These are phyloP conservation scores for Cuniculus paca DNA, from an alignment of 2,797 vertebrate species.

Conservation along the genomic window DNA sequence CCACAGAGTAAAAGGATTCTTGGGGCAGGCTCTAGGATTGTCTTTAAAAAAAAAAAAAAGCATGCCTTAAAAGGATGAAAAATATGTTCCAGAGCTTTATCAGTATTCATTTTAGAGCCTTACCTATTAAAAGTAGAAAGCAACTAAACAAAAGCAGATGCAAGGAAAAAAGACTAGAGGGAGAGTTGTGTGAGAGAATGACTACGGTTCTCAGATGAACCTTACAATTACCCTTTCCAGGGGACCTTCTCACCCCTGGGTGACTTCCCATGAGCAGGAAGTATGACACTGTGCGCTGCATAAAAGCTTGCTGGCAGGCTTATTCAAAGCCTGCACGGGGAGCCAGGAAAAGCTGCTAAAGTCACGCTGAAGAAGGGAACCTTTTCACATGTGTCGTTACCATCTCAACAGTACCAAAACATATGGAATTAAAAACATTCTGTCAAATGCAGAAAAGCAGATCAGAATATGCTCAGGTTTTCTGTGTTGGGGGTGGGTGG, in stretches of 20 bases:
- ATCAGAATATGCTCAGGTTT: conserved; percentile 82
- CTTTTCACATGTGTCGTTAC: conserved; percentile 71
- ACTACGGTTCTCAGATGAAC: neutral
- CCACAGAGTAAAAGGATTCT: conserved; percentile 1
- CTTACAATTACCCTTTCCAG: neutral
- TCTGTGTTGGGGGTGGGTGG: conserved; percentile 70
- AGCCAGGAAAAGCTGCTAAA: conserved; percentile 73
- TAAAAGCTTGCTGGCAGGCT: conserved; percentile 68
- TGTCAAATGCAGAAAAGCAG: conserved; percentile 83
- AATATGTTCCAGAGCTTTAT: neutral
- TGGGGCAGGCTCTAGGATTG: neutral
- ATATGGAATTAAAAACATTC: conserved; percentile 83
- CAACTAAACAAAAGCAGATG: neutral
- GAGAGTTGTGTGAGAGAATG: neutral
- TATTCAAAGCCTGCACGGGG: conserved; percentile 61
- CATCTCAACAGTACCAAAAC: conserved; percentile 84
- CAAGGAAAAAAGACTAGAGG: neutral
- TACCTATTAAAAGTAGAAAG: neutral
- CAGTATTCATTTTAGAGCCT: neutral
- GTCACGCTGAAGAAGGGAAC: conserved; percentile 78
- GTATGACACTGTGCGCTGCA: neutral
- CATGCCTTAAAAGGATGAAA: neutral
- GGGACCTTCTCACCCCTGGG: neutral
- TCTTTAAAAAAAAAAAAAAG: neutral
- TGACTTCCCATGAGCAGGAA: conserved; percentile 53